phyloP scores from a whole-genome alignment of 2,797 vertebrate species.

The Anomalospiza imberbis region DNA sequence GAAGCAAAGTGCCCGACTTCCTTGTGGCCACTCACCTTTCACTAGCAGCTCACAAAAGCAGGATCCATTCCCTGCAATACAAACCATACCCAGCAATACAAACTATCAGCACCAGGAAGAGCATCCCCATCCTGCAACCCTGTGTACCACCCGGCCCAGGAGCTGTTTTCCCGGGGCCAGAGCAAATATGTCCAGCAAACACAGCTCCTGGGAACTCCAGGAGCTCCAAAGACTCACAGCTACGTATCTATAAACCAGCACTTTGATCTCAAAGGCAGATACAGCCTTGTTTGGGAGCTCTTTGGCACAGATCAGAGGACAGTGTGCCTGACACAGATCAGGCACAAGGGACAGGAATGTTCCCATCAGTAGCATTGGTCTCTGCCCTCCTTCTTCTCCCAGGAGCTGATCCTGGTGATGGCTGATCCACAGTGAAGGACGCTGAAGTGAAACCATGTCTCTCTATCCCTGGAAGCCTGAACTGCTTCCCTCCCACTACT shows the following conservation, averaged over 20 bases:
- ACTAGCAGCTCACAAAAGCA: background rate
- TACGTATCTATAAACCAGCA: accelerated
- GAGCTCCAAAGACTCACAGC: background rate
- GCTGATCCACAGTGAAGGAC: background rate
- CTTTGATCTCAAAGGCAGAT: background rate
- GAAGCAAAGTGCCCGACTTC: background rate
- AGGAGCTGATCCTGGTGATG: background rate
- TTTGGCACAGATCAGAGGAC: background rate
- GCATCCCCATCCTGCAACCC: background rate
- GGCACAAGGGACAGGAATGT: accelerated
- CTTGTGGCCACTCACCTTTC: background rate
- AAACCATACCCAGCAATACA: background rate
- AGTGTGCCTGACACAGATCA: too few species aligned
- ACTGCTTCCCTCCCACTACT: background rate
- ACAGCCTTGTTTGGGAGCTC: background rate
- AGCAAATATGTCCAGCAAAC: background rate
- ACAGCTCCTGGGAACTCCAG: background rate
- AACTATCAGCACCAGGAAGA: background rate
- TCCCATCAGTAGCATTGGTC: accelerated
- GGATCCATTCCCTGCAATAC: background rate
- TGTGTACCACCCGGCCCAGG: accelerated
- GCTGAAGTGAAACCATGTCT: background rate
- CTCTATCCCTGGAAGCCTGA: background rate
- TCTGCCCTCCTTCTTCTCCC: background rate
- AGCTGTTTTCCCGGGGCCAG: background rate